These are phyloP conservation scores for Erannis defoliaria DNA, from an alignment of 2,888 invertebrate genomes.

Conservation along the genomic window DNA sequence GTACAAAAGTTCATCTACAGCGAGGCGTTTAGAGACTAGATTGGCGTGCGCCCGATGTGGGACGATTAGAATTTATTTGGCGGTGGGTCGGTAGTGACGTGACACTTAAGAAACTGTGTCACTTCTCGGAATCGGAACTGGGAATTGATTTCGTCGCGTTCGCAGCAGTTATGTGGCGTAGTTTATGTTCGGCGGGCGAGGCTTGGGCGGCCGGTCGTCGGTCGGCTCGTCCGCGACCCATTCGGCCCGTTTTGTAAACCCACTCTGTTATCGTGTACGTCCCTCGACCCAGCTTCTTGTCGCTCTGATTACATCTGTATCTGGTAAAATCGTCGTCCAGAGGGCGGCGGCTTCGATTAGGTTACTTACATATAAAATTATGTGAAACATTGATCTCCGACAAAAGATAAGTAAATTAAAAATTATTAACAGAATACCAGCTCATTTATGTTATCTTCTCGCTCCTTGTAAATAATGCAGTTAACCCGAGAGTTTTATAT, in stretches of 20 bases:
- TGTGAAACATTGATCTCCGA: constrained; percentile 72
- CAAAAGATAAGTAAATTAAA: constrained; percentile 62
- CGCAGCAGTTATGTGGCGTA: constrained; percentile 81
- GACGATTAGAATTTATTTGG: constrained; percentile 83
- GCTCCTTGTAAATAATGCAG: constrained; percentile 42
- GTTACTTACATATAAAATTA: constrained; percentile 73
- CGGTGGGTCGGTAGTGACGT: constrained; percentile 84
- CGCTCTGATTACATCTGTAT: constrained; percentile 80
- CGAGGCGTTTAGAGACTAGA: constrained; percentile 72
- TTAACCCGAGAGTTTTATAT: constrained; percentile 46
- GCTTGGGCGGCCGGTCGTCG: constrained; percentile 43
- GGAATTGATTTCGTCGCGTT: constrained; percentile 84
- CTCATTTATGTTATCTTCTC: constrained; percentile 51
- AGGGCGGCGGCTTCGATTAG: constrained; percentile 75
- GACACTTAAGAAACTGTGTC: constrained; percentile 86
- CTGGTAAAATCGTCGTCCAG: constrained; percentile 75
- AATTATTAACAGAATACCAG: constrained; percentile 52
- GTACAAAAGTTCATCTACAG: constrained; percentile 69
- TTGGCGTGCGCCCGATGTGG: constrained; percentile 67
- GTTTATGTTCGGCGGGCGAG: constrained; percentile 72
- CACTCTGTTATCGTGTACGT: constrained; percentile 75
- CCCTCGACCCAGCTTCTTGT: constrained; percentile 74
- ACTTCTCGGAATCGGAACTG: constrained; percentile 84
- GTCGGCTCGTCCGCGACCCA: constrained; percentile 46
- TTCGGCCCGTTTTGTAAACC: constrained; percentile 69